Base-by-base conservation (phyloP, 2,888 invertebrate genomes). In the Timema cristinae region DNA sequence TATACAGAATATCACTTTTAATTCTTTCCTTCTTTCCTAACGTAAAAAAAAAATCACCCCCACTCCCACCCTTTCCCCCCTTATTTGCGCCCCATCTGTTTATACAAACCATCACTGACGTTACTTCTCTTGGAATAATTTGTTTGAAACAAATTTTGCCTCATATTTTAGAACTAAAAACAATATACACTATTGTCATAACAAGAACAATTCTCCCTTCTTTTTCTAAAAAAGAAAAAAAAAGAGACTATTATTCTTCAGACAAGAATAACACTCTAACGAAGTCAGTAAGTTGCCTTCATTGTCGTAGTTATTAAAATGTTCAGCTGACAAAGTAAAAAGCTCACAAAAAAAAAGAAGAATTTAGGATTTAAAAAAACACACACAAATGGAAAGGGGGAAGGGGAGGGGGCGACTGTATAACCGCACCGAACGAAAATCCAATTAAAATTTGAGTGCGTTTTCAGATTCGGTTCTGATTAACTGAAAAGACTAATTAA, bases 401-500 rank as follows among this genome's bases (percentile, higher is more conserved):
- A 7, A n/a, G 8, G n/a, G 59, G 59, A 7, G 59, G 15, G 8
- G 59, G 15, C 5, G 13, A 63, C 63, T 63, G 63, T 63, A 63
- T 63, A 63, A 63, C 63, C 63, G n/a, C 47, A 13, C 63, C 63
- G n/a, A 63, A 63, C 63, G 63, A 63, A 80, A 81, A 82, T 82
- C 81, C 82, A 83, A 83, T 83, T 83, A 83, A 83, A 83, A 82
- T 82, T 63, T 82, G 82, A 83, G 83, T 83, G 83, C 83, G 82
- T 83, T 83, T 83, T 82, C 83, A 82, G 74, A 72, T 75, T 73
- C 74, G 51, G 50, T 71, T 70, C 72, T 75, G 71, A 71, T 74
- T 72, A 73, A 66, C 54, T 68, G 71, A 71, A 61, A 56, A 52
- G 68, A 61, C 71, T 71, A 71, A 71, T 71, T 68, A 71, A 71